Base-by-base conservation (phyloP, 2,113 vertebrate genomes). In the Heterocephalus glaber region DNA sequence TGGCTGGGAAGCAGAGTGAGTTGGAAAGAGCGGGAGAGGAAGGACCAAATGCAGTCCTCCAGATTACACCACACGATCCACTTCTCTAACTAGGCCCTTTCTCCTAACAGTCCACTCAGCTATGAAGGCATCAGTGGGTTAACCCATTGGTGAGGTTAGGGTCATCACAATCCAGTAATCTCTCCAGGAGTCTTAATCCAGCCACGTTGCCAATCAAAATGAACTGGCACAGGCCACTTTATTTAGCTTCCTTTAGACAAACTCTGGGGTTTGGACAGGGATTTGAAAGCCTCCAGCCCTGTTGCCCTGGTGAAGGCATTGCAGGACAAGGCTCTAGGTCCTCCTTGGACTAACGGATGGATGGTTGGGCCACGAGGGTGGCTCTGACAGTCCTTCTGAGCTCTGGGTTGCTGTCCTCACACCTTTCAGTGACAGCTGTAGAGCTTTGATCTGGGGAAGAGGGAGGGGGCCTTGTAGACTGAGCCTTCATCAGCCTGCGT, bases 371-470 rank as follows among this genome's bases (percentile, higher is more conserved):
- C 22, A 0, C 1, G 74, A 44, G 54, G 20, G 44, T 35, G 47
- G 30, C 5, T 76, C 81, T 91, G 52, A 70, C 1, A 76, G 41
- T n/a, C n/a, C 72, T 79, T n/a, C 7, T 38, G 70, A 76, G 65
- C 60, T 84, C 70, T 79, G 2, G 1, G 58, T 14, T 26, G 61
- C 16, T 8, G 44, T 74, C 9, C 6, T 90, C 56, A n/a, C 16
- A n/a, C 83, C 92, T 58, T 86, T 60, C 66, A 1, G 70, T 60
- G 90, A 91, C 89, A 92, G 92, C 83, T 2, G 2, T 28, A 38
- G 5, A 26, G 87, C 20, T 1, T 0, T 1, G 0, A 26, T 74
- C 13, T 81, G 14, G 38, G 4, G 54, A 54, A 63, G 38, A 44
- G 61, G 56, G 24, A 38, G 6, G 65, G 65, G 5, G 30, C 63